Percentiles rank a stretch among this genome's conserved stretches.
phyloP scores from a whole-genome alignment of 2,888 invertebrate genomes.

The Glomeris marginata region DNA sequence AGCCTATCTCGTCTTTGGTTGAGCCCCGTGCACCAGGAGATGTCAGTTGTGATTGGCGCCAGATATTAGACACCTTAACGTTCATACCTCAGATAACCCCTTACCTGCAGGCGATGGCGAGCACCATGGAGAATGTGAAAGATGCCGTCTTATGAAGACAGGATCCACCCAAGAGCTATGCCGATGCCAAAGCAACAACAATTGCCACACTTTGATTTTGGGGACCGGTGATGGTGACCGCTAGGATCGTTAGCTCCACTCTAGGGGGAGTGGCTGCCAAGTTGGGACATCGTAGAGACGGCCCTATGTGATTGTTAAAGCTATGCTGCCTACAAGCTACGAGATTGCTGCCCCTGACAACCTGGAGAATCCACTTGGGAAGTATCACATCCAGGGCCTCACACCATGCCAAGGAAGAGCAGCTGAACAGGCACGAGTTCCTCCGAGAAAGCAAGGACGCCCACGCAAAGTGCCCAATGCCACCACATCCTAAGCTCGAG shows the following conservation, averaged over 20 bases:
- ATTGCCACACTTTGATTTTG: neutral
- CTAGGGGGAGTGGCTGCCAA: neutral
- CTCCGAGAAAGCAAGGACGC: neutral
- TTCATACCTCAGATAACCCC: neutral
- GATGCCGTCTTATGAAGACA: neutral
- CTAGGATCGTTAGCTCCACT: neutral
- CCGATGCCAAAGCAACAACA: neutral
- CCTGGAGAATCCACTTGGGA: neutral
- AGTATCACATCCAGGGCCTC: neutral
- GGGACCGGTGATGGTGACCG: neutral
- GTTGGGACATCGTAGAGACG: neutral
- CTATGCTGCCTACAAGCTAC: neutral
- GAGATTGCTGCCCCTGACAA: neutral
- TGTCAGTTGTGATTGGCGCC: neutral
- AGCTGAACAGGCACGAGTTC: neutral
- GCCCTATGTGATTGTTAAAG: neutral
- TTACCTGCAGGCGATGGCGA: neutral
- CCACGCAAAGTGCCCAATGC: neutral
- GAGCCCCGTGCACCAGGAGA: conserved; percentile 5
- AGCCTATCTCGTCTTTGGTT: conserved; percentile 5
- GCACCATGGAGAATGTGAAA: neutral
- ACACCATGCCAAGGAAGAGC: no score
- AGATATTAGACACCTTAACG: neutral
- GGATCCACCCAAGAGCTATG: neutral
- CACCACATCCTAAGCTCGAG: neutral